phyloP scores from a whole-genome alignment of 2,113 vertebrate genomes.

The Gopherus flavomarginatus region DNA sequence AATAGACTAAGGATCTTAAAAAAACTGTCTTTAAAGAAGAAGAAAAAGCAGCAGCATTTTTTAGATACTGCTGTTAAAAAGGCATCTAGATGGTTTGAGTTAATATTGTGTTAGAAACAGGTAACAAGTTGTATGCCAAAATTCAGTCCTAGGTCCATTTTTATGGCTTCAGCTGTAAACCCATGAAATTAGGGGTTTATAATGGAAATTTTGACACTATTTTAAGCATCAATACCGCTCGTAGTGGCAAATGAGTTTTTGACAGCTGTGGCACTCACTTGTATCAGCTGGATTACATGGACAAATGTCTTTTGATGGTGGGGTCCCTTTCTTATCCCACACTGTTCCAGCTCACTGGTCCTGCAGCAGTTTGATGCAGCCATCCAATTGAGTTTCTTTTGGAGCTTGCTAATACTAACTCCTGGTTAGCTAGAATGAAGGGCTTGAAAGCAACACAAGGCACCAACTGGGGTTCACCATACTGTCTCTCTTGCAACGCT shows the following conservation, averaged over 20 bases:
- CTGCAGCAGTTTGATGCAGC: neutral
- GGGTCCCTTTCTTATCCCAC: slow-evolving; percentile 20
- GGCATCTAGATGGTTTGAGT: slow-evolving; percentile 69
- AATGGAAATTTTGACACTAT: slow-evolving; percentile 84
- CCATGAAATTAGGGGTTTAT: slow-evolving; percentile 79
- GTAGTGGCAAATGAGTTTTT: slow-evolving; percentile 30
- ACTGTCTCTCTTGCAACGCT: neutral
- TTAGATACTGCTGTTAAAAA: slow-evolving; percentile 27
- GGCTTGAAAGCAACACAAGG: neutral
- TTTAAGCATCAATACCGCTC: slow-evolving; percentile 49
- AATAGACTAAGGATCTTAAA: neutral
- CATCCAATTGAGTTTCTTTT: neutral
- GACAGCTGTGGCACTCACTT: slow-evolving; percentile 61
- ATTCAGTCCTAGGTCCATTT: slow-evolving; percentile 77
- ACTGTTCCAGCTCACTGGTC: neutral
- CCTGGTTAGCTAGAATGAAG: neutral
- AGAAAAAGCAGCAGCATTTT: neutral
- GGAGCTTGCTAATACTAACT: neutral
- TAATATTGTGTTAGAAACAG: slow-evolving; percentile 59
- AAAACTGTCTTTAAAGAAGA: neutral
- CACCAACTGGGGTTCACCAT: neutral
- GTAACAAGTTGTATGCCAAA: slow-evolving; percentile 70
- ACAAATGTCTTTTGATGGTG: neutral
- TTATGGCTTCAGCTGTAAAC: slow-evolving; percentile 79
- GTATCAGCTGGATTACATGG: slow-evolving; percentile 10